Base-by-base conservation (phyloP, 2,888 invertebrate species). In the Hirtodrosophila trivittata region DNA sequence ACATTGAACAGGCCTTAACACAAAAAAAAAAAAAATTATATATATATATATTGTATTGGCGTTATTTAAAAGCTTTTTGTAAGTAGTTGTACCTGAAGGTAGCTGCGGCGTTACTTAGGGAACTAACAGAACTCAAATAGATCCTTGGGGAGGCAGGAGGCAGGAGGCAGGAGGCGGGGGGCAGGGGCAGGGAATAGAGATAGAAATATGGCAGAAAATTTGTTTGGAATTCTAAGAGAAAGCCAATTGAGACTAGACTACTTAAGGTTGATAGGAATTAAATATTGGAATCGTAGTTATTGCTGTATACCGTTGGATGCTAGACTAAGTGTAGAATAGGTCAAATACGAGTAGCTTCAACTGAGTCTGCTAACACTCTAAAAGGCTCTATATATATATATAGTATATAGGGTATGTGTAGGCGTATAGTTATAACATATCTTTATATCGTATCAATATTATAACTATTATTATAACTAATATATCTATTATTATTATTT, bases 241-340 rank as follows among this genome's bases (percentile, higher is more conserved):
- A 21, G 62, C 43, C 39, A 60, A 50, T 62, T 33, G 26, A 9
- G 12, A 13, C 32, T 32, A 54, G 38, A 55, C 42, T 54, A 54
- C 18, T 3, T 21, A 21, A 3, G 5, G 18, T 21, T n/a, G n/a
- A 21, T 21, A 21, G 5, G 18, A 21, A 21, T 21, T 38, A 30
- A 7, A 8, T 21, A 5, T 21, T 21, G 28, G 5, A 9, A 28
- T 28, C 9, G 32, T 52, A 41, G 21, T 10, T 45, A 39, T 52
- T 71, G 64, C 41, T 32, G 42, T 47, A 56, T 39, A 37, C 21
- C 26, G 18, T 42, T 45, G 55, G 33, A 33, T 25, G 51, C 71
- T 75, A 83, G 62, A 41, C 57, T 83, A 83, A 26, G 52, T 60
- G 56, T 60, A 52, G 51, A 55, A 62, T 75, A 62, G 66, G 28